These are phyloP conservation scores for Hyposoter didymator DNA, from an alignment of 2,888 invertebrate species.

Conservation along the genomic window DNA sequence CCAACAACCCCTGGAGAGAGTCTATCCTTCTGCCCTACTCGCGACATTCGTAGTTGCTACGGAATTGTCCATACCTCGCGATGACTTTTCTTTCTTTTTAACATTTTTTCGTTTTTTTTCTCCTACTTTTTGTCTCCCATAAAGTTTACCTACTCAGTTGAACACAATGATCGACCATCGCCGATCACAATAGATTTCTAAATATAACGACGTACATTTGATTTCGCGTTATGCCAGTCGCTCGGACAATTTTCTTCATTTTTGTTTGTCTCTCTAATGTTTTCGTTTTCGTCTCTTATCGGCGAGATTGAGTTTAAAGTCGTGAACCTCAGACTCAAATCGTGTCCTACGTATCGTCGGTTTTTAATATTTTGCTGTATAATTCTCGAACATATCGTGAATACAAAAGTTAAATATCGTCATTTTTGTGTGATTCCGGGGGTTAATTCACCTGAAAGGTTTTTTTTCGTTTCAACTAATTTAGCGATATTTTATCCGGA, in stretches of 20 bases:
- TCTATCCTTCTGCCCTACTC: constrained; percentile 49
- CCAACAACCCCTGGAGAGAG: constrained; percentile 60
- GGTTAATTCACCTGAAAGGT: constrained; percentile 23
- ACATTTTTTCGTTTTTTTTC: constrained; percentile 39
- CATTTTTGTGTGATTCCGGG: constrained; percentile 43
- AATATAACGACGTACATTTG: constrained; percentile 71
- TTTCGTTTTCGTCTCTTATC: constrained; percentile 19
- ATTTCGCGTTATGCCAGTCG: constrained; percentile 68
- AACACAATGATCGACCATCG: constrained; percentile 80
- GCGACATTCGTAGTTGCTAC: constrained; percentile 33
- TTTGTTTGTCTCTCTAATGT: constrained; percentile 33
- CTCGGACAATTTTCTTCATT: constrained; percentile 57
- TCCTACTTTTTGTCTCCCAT: constrained; percentile 53
- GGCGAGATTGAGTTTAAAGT: constrained; percentile 3
- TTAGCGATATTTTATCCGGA: constrained; percentile 37
- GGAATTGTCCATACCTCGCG: constrained; percentile 19
- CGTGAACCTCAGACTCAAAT: background rate
- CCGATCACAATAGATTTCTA: constrained; percentile 78
- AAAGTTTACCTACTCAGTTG: constrained; percentile 76
- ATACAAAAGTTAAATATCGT: constrained; percentile 58
- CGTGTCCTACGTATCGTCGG: constrained; percentile 16
- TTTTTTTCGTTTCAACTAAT: constrained; percentile 7
- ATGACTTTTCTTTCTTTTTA: constrained; percentile 41
- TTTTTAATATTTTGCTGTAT: constrained; percentile 57
- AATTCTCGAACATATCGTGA: constrained; percentile 57